phyloP scores from a whole-genome alignment of 2,113 vertebrate genomes.

The Beaufortia kweichowensis region DNA sequence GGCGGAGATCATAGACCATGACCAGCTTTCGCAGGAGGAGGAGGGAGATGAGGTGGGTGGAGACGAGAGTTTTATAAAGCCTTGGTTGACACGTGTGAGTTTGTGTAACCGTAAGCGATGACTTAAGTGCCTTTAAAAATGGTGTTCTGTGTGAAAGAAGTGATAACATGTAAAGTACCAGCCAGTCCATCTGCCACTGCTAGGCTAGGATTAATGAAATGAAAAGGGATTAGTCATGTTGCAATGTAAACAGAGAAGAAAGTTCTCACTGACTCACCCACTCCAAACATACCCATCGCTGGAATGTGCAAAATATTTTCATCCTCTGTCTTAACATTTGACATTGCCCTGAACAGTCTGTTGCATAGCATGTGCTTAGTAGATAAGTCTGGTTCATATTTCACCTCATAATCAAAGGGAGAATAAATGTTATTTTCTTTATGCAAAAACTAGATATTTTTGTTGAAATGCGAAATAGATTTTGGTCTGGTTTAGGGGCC shows the following conservation, averaged over 20 bases:
- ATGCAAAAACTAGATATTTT: no score
- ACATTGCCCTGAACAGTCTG: slow-evolving; percentile 50
- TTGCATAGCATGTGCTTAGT: neutral
- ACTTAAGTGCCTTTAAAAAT: neutral
- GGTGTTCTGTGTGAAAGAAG: neutral
- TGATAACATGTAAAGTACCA: neutral
- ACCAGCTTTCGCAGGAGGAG: slow-evolving; percentile 96
- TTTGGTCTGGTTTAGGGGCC: no score
- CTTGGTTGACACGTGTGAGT: neutral
- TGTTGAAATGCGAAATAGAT: no score
- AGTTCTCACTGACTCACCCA: slow-evolving; percentile 44
- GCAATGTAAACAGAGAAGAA: slow-evolving; percentile 58
- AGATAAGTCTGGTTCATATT: neutral
- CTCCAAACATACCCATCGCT: slow-evolving; percentile 33
- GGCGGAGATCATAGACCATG: slow-evolving; percentile 98
- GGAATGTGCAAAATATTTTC: slow-evolving; percentile 60
- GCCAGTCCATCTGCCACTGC: neutral
- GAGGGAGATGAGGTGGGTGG: slow-evolving; percentile 91
- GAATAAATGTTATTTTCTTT: no score
- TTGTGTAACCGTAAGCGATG: no score
- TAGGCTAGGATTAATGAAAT: neutral
- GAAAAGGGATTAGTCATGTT: slow-evolving; percentile 36
- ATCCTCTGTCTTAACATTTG: slow-evolving; percentile 31
- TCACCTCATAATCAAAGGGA: no score
- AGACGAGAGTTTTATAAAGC: neutral